Base-by-base conservation (phyloP, 2,888 invertebrate species). In the Itoplectis maculator region DNA sequence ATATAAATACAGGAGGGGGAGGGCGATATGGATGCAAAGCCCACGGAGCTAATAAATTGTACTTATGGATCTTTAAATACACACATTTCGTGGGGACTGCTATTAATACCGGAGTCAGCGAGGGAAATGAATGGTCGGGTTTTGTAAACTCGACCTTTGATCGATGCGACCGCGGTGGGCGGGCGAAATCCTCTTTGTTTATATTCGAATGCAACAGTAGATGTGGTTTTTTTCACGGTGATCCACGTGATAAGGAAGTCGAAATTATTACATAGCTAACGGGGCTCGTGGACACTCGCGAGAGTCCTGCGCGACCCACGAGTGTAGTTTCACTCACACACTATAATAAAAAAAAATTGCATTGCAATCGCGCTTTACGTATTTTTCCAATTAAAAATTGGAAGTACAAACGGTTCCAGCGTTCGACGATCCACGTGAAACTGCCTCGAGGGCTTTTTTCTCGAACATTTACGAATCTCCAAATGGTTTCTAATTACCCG, bases 401-500 rank as follows among this genome's bases (percentile, higher is more conserved):
- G n/a, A n/a, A n/a, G n/a, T n/a, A n/a, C n/a, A n/a, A n/a, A n/a
- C n/a, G n/a, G n/a, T n/a, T n/a, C n/a, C n/a, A n/a, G n/a, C n/a
- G n/a, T n/a, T n/a, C 2, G 5, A 5, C 5, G 29, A 29, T 29
- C 3, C 5, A 5, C 5, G 5, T 3, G 5, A 29, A 3, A 3
- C 23, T 45, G 23, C 11, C 23, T 8, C 3, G n/a, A n/a, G n/a
- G n/a, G 23, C 45, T 23, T 65, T 65, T 65, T 65, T 18, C 9
- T 45, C 23, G 5, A 1, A 40, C 20, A 40, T 42, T 18, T 45
- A 45, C 45, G 45, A 23, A 18, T 13, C 66, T 73, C 35, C 72
- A 61, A 47, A 68, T 81, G 59, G n/a, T 77, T 49, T 77, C 66
- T 77, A 81, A 81, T 81, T 77, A 66, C 35, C 72, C 47, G 35